A percentile compares a stretch with the other conserved stretches of the same genome.
Evolutionary conservation across 1,140 invertebrate species (phyloP).

Genomic region (Drosophila auraria): DNA sequence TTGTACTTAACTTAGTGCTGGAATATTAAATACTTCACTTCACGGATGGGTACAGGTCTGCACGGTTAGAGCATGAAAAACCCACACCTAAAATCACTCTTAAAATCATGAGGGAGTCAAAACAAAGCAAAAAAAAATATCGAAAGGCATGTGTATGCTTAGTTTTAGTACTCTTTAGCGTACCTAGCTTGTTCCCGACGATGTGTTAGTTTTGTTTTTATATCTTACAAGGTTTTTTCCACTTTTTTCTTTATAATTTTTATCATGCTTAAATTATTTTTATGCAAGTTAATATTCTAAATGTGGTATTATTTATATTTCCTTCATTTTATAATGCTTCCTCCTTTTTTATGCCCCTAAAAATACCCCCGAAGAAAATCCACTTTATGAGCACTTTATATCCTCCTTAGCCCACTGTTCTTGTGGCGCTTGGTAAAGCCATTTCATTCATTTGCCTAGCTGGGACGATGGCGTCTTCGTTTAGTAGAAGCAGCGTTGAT

Average conservation of each 20-base stretch:
- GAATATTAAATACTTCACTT: background rate
- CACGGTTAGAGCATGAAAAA: background rate
- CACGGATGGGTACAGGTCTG: background rate
- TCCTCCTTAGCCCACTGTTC: constrained; percentile 41
- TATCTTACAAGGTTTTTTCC: background rate
- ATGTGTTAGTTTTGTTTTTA: background rate
- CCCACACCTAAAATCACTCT: background rate
- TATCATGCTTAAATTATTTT: background rate
- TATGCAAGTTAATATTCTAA: background rate
- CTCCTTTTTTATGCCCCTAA: background rate
- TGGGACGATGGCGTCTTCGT: constrained; percentile 69
- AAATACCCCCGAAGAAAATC: background rate
- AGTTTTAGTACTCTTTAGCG: background rate
- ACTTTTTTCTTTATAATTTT: no score
- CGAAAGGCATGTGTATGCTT: no score
- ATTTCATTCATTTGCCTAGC: constrained; percentile 58
- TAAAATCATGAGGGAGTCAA: background rate
- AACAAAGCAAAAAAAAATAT: no score
- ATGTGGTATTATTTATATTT: no score
- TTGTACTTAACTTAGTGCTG: background rate
- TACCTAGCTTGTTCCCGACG: no score
- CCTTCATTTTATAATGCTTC: no score
- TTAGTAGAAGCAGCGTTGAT: constrained; percentile 51
- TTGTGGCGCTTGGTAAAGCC: constrained; percentile 22
- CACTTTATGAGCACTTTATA: background rate